Base-by-base conservation (phyloP, 2,888 invertebrate genomes). In the Phengaris alcon region DNA sequence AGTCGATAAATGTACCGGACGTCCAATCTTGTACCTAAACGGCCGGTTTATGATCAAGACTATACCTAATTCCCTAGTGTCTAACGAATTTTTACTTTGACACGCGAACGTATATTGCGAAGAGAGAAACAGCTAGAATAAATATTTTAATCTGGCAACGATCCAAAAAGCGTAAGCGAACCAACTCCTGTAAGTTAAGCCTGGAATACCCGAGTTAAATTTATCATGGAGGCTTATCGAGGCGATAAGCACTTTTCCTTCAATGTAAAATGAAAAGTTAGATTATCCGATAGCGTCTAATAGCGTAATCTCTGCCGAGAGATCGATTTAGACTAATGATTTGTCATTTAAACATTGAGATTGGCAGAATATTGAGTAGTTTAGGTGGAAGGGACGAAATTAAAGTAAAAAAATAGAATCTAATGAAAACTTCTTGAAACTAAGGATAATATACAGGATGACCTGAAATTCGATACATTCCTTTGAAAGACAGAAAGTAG, bases 161-260 rank as follows among this genome's bases (percentile, higher is more conserved):
- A 12, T 64, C 64, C 64, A 64, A 64, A 64, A 64, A 35, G 12
- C 12, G 48, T n/a, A n/a, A n/a, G n/a, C n/a, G n/a, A n/a, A 6
- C 12, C 64, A 6, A 35, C 35, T 64, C 64, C 64, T 64, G 64
- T 22, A 6, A 35, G 35, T 35, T 7, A 35, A 64, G 35, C 64
- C 35, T 64, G 64, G 64, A 64, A 64, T 64, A 35, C 35, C 13
- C 2, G 12, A 64, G 35, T 13, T 12, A 12, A 64, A 64, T 64
- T 64, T 6, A 64, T 64, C 35, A 15, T 15, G 70, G 48, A 13
- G n/a, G 69, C 15, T 51, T 48, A 70, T 15, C 68, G 46, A 69
- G 15, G 51, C 51, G 70, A 70, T 51, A 70, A 15, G 69, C 69
- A 22, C 55, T 57, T 73, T 73, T 46, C 22, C 57, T 15, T 46